Conservation (phyloP, 1,140 invertebrate genomes). For the Macrostomum lignano region DNA sequence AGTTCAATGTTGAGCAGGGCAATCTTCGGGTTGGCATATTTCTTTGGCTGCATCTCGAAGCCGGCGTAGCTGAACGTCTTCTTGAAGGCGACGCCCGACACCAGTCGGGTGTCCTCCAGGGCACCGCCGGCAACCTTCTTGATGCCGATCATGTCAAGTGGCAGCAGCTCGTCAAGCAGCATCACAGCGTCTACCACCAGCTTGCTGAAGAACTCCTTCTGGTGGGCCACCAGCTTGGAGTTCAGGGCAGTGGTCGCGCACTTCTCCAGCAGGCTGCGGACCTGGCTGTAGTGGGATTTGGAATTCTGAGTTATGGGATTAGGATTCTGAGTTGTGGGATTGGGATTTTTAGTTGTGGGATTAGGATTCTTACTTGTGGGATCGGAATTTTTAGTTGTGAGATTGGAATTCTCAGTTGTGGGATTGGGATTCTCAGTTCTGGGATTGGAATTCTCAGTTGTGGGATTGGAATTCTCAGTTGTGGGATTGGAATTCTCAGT, state of each 20-base stretch:
- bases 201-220: slow-evolving; percentile 74
- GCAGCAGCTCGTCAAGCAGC: slow-evolving; percentile 61
- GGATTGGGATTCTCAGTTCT: too few species aligned
- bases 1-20: slow-evolving; percentile 87
- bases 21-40: slow-evolving; percentile 65
- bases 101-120: slow-evolving; percentile 62
- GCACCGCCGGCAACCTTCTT: slow-evolving; percentile 88
- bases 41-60: slow-evolving; percentile 98
- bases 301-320: too few species aligned
- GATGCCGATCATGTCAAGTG: slow-evolving; percentile 95
- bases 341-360: too few species aligned
- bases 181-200: slow-evolving; percentile 93
- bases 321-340: too few species aligned
- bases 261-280: slow-evolving; percentile 50
- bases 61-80: slow-evolving; percentile 99
- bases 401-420: too few species aligned
- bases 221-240: slow-evolving; percentile 75
- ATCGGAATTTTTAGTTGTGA: too few species aligned
- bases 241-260: slow-evolving; percentile 83
- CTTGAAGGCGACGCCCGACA: slow-evolving; percentile 87
- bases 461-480: too few species aligned
- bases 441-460: too few species aligned
- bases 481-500: too few species aligned
- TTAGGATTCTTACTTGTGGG: too few species aligned
- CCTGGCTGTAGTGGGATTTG: too few species aligned